Evolutionary conservation across 2,113 vertebrate genomes (phyloP), one percentile per base, ranked within the genome.

Genomic region (Pelusios castaneus): DNA sequence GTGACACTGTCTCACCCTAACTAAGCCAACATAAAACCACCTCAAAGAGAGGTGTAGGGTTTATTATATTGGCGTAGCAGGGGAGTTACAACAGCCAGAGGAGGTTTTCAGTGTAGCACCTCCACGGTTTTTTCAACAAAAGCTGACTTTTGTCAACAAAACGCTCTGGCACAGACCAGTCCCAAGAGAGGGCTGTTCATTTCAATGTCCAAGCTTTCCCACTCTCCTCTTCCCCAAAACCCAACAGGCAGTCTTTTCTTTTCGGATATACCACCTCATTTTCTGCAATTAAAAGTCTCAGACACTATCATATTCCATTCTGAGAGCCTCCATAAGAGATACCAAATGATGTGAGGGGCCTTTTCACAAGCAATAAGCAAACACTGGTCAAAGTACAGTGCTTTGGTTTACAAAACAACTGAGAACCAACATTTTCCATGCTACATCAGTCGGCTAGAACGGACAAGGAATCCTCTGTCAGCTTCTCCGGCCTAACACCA

Each of bases 381-480:
- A 89, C 93, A 96, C 56, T 73, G 91, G 96, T 94, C 96, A 97
- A 96, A 97, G 97, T 96, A 75, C 92, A 96, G 22, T 84, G n/a
- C 85, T 17, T 27, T 1, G 8, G 80, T 67, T 96, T 95, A 95
- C n/a, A 5, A 96, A 97, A 96, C 6, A 7, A 51, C 47, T 38
- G 22, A 73, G 60, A 31, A 90, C 88, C 90, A 81, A 45, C 56
- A 51, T 58, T 34, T 95, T 94, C 94, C 91, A 94, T 1, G 2
- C 92, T 6, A 92, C 87, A 58, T 76, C 93, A 93, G 89, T 93
- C 93, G 92, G 87, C 93, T 91, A 51, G 16, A 86, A 92, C 10
- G 87, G 84, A 87, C 85, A 91, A 97, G n/a, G 90, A 97, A 96
- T 86, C 86, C 92, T 96, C 82, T 5, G 10, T 89, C 2, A 6